Evolutionary conservation across 2,888 invertebrate species (phyloP).

Genomic region (Chloromyia formosa): DNA sequence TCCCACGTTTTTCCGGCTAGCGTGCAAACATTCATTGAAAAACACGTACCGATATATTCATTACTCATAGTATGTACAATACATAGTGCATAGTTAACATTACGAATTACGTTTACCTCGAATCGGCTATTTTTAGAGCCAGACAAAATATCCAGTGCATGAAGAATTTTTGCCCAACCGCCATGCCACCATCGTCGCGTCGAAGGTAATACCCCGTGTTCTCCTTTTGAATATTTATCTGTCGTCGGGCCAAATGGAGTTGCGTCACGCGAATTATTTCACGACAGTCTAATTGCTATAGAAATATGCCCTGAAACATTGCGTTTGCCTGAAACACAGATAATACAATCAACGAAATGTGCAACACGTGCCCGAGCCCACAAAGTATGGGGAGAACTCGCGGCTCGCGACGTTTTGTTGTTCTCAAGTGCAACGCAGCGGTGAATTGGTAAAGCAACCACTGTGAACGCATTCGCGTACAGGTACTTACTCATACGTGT

Average conservation of each 20-base stretch:
- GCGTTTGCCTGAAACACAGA: constrained; percentile 4
- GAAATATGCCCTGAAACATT: not conserved
- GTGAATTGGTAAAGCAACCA: not conserved
- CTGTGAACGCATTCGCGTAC: not conserved
- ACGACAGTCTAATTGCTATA: constrained; percentile 17
- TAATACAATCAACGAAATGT: constrained; percentile 18
- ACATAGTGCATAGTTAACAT: not conserved
- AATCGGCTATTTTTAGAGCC: constrained; percentile 6
- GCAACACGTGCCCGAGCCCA: constrained; percentile 22
- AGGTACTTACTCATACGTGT: no score
- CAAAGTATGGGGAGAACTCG: no score
- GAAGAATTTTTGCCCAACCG: not conserved
- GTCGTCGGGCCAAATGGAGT: not conserved
- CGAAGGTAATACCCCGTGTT: constrained; percentile 17
- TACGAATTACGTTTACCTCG: no score
- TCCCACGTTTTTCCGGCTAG: no score
- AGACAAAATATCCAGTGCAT: constrained; percentile 26
- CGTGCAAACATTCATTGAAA: no score
- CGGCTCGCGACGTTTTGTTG: not conserved
- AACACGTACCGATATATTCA: no score
- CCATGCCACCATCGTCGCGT: not conserved
- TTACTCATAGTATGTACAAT: not conserved
- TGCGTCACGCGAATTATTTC: constrained; percentile 27
- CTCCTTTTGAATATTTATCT: constrained; percentile 26
- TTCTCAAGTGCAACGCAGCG: not conserved